phyloP scores from a whole-genome alignment of 2,797 vertebrate species.

The Cynopterus sphinx region DNA sequence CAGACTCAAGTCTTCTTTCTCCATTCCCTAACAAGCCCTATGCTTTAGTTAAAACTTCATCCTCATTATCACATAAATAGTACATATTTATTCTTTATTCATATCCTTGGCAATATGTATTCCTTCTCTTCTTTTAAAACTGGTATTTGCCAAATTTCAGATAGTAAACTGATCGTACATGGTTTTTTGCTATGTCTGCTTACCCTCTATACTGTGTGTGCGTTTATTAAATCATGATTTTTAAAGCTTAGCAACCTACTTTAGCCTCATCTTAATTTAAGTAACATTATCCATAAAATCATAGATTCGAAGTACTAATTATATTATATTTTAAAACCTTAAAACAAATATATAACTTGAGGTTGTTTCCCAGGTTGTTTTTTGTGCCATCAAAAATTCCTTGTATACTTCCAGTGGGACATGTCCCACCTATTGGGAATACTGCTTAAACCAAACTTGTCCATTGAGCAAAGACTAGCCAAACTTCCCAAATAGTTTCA shows the following conservation, averaged over 20 bases:
- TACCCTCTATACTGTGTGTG: neutral
- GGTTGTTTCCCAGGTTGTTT: neutral
- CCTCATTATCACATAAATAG: neutral
- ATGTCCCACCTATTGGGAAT: neutral
- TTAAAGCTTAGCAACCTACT: neutral
- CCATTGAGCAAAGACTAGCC: neutral
- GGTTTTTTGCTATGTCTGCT: neutral
- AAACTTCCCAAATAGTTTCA: neutral
- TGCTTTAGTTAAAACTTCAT: neutral
- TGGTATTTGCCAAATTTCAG: neutral
- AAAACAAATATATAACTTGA: neutral
- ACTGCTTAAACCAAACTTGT: neutral
- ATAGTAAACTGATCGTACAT: neutral
- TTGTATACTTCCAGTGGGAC: neutral
- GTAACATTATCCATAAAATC: neutral
- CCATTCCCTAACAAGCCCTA: neutral
- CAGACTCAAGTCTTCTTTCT: neutral
- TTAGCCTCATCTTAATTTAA: neutral
- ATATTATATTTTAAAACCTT: neutral
- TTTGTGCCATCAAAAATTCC: neutral
- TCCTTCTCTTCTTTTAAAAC: neutral
- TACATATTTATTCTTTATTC: neutral
- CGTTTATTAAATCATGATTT: neutral
- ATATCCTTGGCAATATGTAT: neutral
- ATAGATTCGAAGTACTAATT: neutral